Conservation (phyloP, 2,113 vertebrate genomes). For the Romanogobio albipinnatus region DNA sequence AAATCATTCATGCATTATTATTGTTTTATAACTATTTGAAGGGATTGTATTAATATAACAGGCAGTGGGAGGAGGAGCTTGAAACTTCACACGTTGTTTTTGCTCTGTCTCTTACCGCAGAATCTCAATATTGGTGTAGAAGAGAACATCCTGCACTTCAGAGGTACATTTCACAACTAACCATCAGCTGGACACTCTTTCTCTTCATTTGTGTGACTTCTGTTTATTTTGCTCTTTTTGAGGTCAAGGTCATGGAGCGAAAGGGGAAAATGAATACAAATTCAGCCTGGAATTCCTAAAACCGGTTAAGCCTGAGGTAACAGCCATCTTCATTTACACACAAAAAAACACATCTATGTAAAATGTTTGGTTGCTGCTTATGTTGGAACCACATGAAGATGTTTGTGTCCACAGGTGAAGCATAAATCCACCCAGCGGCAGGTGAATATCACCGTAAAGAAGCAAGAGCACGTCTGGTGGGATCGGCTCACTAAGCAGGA, state of each 20-base stretch:
- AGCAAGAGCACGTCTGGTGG: constrained; percentile 89
- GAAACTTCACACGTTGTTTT: not conserved
- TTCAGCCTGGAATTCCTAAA: constrained; percentile 89
- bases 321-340: not conserved
- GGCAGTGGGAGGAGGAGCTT: constrained; percentile 6
- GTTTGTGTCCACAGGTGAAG: constrained; percentile 70
- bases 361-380: not conserved
- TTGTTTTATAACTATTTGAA: not conserved
- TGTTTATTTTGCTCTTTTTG: constrained; percentile 50
- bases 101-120: constrained; percentile 69
- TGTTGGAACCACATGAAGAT: not conserved
- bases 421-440: constrained; percentile 89
- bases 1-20: not conserved
- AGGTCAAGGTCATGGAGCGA: constrained; percentile 93
- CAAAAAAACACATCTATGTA: not conserved
- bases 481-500: constrained; percentile 85
- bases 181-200: not conserved
- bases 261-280: constrained; percentile 91
- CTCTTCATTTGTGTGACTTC: not conserved
- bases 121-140: constrained; percentile 81
- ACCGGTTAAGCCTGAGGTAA: constrained; percentile 86
- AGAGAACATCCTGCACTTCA: constrained; percentile 86
- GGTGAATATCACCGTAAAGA: constrained; percentile 88
- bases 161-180: constrained; percentile 73
- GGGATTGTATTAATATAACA: not conserved